phyloP scores from a whole-genome alignment of 2,888 invertebrate genomes.

The Elysia crispata region DNA sequence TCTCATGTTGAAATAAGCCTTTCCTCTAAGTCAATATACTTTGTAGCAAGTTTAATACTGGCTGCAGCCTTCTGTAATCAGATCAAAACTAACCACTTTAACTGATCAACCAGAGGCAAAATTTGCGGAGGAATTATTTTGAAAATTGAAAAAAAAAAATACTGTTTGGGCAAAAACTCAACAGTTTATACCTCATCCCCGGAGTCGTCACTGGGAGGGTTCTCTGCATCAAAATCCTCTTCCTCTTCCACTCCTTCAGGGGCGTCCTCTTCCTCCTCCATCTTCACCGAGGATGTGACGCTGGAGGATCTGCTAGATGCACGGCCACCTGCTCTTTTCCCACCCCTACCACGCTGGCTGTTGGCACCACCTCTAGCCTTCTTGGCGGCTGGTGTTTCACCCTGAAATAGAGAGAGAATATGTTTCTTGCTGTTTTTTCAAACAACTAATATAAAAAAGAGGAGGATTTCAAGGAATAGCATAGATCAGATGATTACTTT shows the following conservation, averaged over 20 bases:
- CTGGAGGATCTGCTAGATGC: conserved; percentile 28
- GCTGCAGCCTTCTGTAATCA: too few relatives aligned
- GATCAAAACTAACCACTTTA: too few relatives aligned
- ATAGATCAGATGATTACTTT: too few relatives aligned
- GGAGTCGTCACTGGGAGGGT: conserved; percentile 65
- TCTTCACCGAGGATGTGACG: conserved; percentile 33
- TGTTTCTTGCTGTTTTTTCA: conserved; percentile 12
- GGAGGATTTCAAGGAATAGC: too few relatives aligned
- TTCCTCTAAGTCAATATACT: too few relatives aligned
- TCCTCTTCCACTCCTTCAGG: conserved; percentile 38
- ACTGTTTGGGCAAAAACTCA: too few relatives aligned
- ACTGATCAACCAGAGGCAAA: too few relatives aligned
- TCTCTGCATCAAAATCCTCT: conserved; percentile 64
- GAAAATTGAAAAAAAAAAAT: too few relatives aligned
- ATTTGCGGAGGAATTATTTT: too few relatives aligned
- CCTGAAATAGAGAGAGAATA: not conserved
- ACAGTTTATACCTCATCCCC: conserved; percentile 65
- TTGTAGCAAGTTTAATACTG: too few relatives aligned
- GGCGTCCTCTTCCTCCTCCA: conserved; percentile 53
- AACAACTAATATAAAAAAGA: too few relatives aligned
- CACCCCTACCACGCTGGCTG: not conserved
- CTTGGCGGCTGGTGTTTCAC: conserved; percentile 38
- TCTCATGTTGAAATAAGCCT: too few relatives aligned
- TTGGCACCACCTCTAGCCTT: conserved; percentile 37
- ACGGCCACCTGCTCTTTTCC: conserved; percentile 23